Conservation (phyloP, 1,140 invertebrate species). For the Drosophila oshimai region DNA sequence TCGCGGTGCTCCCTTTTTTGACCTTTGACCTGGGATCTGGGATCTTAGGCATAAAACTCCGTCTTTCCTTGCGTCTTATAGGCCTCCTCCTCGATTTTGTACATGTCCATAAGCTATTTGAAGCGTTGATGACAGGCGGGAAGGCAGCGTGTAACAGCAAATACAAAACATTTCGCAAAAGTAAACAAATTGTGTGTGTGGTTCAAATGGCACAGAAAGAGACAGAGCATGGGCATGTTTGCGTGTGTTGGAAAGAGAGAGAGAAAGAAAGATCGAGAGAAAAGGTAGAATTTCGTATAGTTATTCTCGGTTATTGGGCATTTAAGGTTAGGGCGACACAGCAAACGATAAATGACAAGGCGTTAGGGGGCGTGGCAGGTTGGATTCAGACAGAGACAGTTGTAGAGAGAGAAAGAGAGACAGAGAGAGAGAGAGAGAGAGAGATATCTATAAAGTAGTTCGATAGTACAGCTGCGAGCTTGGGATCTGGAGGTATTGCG, state of each 20-base stretch:
- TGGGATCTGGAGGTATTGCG: not conserved
- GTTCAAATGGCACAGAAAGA: slow-evolving; percentile 13
- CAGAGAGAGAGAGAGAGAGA: not conserved
- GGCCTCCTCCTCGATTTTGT: slow-evolving; percentile 96
- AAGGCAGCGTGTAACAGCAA: slow-evolving; percentile 43
- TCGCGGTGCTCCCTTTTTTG: slow-evolving; percentile 28
- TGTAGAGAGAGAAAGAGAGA: not conserved
- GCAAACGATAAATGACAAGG: slow-evolving; percentile 50
- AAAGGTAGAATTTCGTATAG: slow-evolving; percentile 11
- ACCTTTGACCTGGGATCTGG: slow-evolving; percentile 4
- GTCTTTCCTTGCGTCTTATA: slow-evolving; percentile 94
- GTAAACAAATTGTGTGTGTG: slow-evolving; percentile 29
- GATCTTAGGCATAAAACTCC: slow-evolving; percentile 92
- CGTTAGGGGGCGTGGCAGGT: slow-evolving; percentile 22
- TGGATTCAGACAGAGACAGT: slow-evolving; percentile 15
- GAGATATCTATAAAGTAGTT: slow-evolving; percentile 14
- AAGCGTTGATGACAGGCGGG: slow-evolving; percentile 35
- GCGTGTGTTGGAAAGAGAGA: slow-evolving; percentile 4
- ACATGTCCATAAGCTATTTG: slow-evolving; percentile 93
- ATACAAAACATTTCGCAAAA: slow-evolving; percentile 32
- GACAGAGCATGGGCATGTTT: slow-evolving; percentile 5
- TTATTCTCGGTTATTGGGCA: slow-evolving; percentile 12
- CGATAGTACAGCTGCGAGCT: slow-evolving; percentile 22
- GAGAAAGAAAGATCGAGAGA: slow-evolving; percentile 24
- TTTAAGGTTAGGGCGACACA: slow-evolving; percentile 26